Evolutionary conservation across 2,113 vertebrate species (phyloP), one percentile per base, ranked within the genome.

Genomic region (Tautogolabrus adspersus): DNA sequence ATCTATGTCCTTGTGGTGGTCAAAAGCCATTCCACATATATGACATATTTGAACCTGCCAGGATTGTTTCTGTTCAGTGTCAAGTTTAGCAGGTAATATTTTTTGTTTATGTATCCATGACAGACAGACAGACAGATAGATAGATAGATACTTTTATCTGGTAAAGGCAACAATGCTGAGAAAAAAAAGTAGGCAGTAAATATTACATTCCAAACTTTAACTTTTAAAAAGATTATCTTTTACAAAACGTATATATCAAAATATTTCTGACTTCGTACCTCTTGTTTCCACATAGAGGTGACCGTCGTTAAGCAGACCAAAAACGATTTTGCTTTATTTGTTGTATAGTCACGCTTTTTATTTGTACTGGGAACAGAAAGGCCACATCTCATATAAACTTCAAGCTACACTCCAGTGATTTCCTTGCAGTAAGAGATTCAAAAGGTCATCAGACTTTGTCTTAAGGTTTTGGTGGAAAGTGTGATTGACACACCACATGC

Each of bases 281-380:
- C 19, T 44, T 54, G n/a, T n/a, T n/a, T n/a, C n/a, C n/a, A n/a
- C n/a, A n/a, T n/a, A n/a, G n/a, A n/a, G n/a, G n/a, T n/a, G n/a
- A n/a, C n/a, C n/a, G n/a, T n/a, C n/a, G n/a, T n/a, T n/a, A n/a
- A 26, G 26, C 26, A 26, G 26, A 26, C 26, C n/a, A n/a, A n/a
- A n/a, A n/a, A n/a, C n/a, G n/a, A n/a, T n/a, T n/a, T n/a, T n/a
- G n/a, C n/a, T n/a, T n/a, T n/a, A n/a, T 47, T 47, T 16, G 13
- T 47, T 47, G 46, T 16, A 47, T 16, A 47, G 46, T 47, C 5
- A 16, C 3, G 15, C 30, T 23, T 60, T 75, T 57, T 46, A 23
- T 75, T 34, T 75, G n/a, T n/a, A n/a, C 6, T 61, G 13, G 54
- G 69, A 72, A 67, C 46, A 34, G n/a, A 56, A 21, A 46, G 37